phyloP scores from a whole-genome alignment of 2,888 invertebrate genomes.

The Tachina fera region DNA sequence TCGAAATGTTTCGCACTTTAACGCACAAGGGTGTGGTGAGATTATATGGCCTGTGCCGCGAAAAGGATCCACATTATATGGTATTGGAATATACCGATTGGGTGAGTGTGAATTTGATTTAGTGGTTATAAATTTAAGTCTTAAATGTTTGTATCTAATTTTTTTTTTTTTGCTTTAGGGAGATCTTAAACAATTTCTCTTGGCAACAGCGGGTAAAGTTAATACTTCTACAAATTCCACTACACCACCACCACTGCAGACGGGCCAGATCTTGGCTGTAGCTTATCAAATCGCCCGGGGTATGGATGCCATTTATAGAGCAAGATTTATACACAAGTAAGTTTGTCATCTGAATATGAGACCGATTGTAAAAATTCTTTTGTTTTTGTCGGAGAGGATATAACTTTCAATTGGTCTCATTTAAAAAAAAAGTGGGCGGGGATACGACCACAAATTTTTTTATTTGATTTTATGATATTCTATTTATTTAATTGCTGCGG shows the following conservation, averaged over 20 bases:
- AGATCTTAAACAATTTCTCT: conserved; percentile 94
- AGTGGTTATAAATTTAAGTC: neutral
- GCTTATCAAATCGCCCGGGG: conserved; percentile 91
- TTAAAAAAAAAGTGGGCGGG: too few relatives aligned
- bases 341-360: conserved; percentile 53
- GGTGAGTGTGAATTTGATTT: conserved; percentile 84
- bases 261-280: conserved; percentile 87
- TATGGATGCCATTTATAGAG: conserved; percentile 90
- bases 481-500: too few relatives aligned
- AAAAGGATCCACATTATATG: conserved; percentile 93
- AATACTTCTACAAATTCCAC: conserved; percentile 78
- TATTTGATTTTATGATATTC: too few relatives aligned
- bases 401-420: too few relatives aligned
- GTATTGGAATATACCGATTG: conserved; percentile 96
- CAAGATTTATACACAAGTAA: conserved; percentile 91
- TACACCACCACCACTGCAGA: conserved; percentile 86
- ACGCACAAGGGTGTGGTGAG: conserved; percentile 92
- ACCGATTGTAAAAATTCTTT: too few relatives aligned
- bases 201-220: conserved; percentile 84
- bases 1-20: conserved; percentile 93
- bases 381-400: too few relatives aligned
- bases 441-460: too few relatives aligned
- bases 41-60: conserved; percentile 91
- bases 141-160: conserved; percentile 51
- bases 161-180: conserved; percentile 85